These are phyloP conservation scores for Sturnira hondurensis DNA, from an alignment of 2,113 vertebrate genomes.

Conservation along the genomic window DNA sequence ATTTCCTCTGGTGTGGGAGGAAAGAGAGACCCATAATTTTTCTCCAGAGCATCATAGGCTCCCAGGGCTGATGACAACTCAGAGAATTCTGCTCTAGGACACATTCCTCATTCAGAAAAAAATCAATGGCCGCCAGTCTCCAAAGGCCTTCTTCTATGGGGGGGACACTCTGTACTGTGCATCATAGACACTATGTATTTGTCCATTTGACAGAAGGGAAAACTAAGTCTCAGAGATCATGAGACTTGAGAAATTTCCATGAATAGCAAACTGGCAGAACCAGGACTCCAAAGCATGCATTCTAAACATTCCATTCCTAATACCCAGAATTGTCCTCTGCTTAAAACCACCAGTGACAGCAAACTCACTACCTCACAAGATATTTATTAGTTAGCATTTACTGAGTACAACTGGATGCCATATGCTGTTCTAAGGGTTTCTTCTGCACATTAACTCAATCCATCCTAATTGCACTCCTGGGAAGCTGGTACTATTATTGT, in stretches of 20 bases:
- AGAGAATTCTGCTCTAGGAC: background rate
- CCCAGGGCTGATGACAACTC: background rate
- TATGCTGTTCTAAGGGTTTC: background rate
- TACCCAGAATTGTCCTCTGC: background rate
- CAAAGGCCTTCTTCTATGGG: background rate
- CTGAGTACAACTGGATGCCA: background rate
- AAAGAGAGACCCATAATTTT: background rate
- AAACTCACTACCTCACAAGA: background rate
- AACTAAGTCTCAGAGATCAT: background rate
- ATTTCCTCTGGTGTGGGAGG: background rate
- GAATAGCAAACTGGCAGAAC: background rate
- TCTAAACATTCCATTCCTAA: background rate
- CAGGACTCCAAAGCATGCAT: background rate
- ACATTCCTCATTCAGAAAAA: background rate
- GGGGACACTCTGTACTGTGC: too few species aligned
- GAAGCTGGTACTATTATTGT: background rate
- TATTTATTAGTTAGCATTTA: background rate
- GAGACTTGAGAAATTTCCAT: background rate
- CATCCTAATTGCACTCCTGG: background rate
- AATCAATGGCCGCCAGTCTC: background rate
- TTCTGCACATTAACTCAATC: background rate
- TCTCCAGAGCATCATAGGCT: fast-evolving
- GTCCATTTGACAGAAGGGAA: background rate
- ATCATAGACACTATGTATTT: background rate
- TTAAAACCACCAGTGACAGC: background rate